These are phyloP conservation scores for Anoplius nigerrimus DNA, from an alignment of 2,888 invertebrate species.

Conservation along the genomic window DNA sequence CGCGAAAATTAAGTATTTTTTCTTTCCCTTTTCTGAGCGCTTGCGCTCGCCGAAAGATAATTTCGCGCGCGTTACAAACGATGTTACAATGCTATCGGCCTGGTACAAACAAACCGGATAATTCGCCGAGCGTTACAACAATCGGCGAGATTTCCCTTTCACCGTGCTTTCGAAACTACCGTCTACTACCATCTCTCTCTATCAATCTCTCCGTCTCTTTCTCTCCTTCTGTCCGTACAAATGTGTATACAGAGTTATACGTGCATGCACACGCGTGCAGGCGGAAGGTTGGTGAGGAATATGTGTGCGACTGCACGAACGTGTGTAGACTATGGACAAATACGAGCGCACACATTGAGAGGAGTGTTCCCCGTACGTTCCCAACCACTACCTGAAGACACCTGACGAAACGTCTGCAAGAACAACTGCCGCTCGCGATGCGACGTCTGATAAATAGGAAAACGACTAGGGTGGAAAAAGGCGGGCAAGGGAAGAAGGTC, in stretches of 20 bases:
- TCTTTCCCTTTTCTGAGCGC: no score
- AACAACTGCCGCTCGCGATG: background rate
- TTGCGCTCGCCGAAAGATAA: no score
- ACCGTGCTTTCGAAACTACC: constrained; percentile 44
- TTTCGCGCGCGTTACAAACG: constrained; percentile 8
- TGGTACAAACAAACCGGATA: constrained; percentile 12
- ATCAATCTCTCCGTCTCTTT: no score
- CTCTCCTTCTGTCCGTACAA: no score
- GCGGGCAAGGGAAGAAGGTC: background rate
- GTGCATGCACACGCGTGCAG: no score
- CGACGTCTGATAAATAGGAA: constrained; percentile 8
- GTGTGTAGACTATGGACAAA: no score
- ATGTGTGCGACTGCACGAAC: no score
- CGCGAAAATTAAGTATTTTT: no score
- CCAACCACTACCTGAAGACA: background rate
- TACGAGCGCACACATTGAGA: no score
- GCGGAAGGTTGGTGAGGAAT: no score
- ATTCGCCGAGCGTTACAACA: constrained; percentile 33
- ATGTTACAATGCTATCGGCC: constrained; percentile 17
- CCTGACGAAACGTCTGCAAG: background rate
- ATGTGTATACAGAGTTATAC: no score
- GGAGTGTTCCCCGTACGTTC: no score
- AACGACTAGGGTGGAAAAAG: background rate
- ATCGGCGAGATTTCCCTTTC: constrained; percentile 55
- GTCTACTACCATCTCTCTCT: background rate